These are phyloP conservation scores for Kobus ellipsiprymnus DNA, from an alignment of 2,113 vertebrate genomes.

Conservation along the genomic window DNA sequence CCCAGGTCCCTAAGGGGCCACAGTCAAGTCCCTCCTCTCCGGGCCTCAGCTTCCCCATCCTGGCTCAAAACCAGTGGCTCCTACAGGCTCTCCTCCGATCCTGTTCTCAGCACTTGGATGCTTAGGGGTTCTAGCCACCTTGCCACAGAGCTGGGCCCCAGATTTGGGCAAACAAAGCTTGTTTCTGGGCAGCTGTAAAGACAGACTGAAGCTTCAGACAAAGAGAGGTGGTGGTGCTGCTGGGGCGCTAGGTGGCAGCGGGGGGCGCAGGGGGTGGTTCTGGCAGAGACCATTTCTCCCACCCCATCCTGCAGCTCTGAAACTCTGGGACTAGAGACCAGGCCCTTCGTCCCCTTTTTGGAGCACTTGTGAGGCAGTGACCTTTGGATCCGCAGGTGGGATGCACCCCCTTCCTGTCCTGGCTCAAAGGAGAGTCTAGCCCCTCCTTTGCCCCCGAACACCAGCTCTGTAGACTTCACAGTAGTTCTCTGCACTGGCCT, in stretches of 20 bases:
- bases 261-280: fast-evolving
- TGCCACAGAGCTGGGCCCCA: neutral
- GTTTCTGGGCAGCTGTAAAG: neutral
- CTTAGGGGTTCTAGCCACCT: neutral
- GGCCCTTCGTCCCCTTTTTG: neutral
- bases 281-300: no score
- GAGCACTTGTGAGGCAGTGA: neutral
- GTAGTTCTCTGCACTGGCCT: neutral
- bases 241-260: fast-evolving
- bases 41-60: neutral
- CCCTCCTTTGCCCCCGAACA: fast-evolving
- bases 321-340: neutral
- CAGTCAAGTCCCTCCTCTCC: no score
- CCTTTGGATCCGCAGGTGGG: fast-evolving
- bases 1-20: fast-evolving
- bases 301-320: neutral
- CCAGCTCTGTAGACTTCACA: neutral
- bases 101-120: neutral
- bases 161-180: neutral
- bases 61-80: neutral
- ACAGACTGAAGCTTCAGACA: no score
- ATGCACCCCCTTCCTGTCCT: neutral
- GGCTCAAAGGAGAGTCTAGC: no score
- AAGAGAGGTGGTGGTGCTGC: fast-evolving
- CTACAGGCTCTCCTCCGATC: neutral